Conservation (phyloP, 2,113 vertebrate species). For the Tragelaphus buxtoni region DNA sequence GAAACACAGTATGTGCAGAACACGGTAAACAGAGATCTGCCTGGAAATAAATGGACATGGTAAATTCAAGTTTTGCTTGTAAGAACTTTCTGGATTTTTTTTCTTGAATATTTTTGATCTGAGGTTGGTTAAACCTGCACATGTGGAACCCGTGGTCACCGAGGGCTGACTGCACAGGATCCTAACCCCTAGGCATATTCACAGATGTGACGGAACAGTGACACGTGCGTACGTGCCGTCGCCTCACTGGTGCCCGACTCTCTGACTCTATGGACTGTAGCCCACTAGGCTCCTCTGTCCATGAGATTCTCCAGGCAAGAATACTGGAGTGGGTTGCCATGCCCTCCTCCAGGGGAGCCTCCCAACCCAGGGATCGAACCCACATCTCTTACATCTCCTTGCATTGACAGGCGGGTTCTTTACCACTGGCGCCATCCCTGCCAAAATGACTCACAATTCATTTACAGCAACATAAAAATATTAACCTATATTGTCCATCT, state of each 20-base stretch:
- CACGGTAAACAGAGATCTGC: background rate
- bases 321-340: background rate
- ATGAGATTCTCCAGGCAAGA: background rate
- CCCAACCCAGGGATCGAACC: background rate
- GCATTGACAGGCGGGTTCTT: background rate
- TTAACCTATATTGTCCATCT: background rate
- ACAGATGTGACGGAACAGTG: background rate
- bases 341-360: background rate
- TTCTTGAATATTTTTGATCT: background rate
- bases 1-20: background rate
- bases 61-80: background rate
- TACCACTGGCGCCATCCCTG: background rate
- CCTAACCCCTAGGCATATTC: background rate
- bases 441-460: background rate
- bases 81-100: background rate
- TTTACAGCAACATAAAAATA: background rate
- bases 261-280: background rate
- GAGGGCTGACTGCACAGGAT: background rate
- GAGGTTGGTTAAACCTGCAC: background rate
- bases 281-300: background rate
- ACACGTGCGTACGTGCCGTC: accelerated
- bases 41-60: background rate
- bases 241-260: accelerated
- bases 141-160: accelerated
- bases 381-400: background rate